Conservation (phyloP, 2,888 invertebrate species). For the Pristionchus arcanus region DNA sequence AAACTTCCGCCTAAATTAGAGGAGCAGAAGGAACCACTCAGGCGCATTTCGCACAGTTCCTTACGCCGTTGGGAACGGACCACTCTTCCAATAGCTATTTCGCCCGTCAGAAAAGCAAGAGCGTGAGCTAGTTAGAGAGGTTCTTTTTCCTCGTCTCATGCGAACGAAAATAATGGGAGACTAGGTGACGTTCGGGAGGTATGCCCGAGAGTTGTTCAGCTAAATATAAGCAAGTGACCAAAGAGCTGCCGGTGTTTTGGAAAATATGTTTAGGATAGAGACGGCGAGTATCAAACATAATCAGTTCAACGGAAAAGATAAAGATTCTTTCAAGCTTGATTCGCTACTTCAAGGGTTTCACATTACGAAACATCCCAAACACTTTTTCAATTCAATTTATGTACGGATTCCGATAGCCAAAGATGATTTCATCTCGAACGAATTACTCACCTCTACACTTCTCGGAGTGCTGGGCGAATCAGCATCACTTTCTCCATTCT, state of each 20-base stretch:
- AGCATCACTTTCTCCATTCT: conserved; percentile 53
- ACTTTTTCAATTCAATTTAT: not conserved
- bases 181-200: not conserved
- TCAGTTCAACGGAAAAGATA: not conserved
- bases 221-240: too few relatives aligned
- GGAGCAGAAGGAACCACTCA: not conserved
- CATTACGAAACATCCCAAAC: not conserved
- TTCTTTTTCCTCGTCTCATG: not conserved
- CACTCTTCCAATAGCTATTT: too few relatives aligned
- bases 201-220: not conserved
- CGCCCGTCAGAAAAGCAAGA: too few relatives aligned
- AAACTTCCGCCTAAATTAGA: not conserved
- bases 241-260: too few relatives aligned
- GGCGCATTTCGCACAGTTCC: not conserved
- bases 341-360: not conserved
- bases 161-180: not conserved
- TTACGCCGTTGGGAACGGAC: not conserved
- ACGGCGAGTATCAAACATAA: not conserved
- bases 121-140: too few relatives aligned
- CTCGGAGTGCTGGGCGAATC: conserved; percentile 50
- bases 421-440: too few relatives aligned
- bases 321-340: not conserved
- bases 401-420: too few relatives aligned
- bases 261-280: too few relatives aligned
- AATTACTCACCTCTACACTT: conserved; percentile 33